These are phyloP conservation scores for Mormyrops attenuatus DNA, from an alignment of 2,797 vertebrate genomes.

Conservation along the genomic window DNA sequence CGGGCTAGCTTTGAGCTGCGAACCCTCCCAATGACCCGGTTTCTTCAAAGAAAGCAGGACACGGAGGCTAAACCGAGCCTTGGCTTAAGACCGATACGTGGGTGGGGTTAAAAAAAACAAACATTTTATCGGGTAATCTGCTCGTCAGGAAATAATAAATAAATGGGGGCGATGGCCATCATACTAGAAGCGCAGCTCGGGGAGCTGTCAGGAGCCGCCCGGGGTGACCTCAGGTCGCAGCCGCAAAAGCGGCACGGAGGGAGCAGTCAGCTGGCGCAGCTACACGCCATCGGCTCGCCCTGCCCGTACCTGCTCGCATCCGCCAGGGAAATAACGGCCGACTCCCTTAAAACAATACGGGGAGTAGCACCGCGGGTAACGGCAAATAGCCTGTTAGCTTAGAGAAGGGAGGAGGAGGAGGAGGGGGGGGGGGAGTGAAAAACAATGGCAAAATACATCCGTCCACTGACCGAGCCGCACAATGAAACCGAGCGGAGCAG, in stretches of 20 bases:
- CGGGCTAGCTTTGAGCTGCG: not conserved
- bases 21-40: slow-evolving; percentile 15
- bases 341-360: not conserved
- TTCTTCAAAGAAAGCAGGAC: slow-evolving; percentile 8
- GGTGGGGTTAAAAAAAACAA: not conserved
- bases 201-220: slow-evolving; percentile 1
- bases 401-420: not conserved
- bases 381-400: not conserved
- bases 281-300: not conserved
- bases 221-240: not conserved
- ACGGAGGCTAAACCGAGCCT: not conserved
- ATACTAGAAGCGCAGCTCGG: not conserved
- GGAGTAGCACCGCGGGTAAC: not conserved
- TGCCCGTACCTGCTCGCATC: not conserved
- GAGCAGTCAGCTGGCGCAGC: not conserved
- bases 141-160: not conserved
- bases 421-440: not conserved
- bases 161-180: not conserved
- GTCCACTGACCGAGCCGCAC: not conserved
- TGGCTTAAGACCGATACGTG: not conserved
- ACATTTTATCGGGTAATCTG: not conserved
- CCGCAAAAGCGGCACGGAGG: not conserved
- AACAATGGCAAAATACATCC: not conserved
- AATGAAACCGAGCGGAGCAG: not conserved
- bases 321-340: not conserved